phyloP scores from a whole-genome alignment of 2,888 invertebrate species.

The Drosophila siamana region DNA sequence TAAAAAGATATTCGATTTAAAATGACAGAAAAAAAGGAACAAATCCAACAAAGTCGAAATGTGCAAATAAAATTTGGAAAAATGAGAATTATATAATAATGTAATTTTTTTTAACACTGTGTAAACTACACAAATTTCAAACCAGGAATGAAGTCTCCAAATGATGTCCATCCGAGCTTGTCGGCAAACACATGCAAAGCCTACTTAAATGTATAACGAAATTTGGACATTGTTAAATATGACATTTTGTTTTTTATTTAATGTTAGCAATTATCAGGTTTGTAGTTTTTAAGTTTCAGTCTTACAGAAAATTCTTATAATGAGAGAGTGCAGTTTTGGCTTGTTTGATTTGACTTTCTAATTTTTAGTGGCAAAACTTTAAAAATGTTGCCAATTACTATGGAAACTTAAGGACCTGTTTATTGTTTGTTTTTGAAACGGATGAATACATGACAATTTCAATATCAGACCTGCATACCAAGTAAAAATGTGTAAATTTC shows the following conservation, averaged over 20 bases:
- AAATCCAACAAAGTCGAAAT: background rate
- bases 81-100: conserved; percentile 55
- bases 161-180: no score
- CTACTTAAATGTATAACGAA: conserved; percentile 11
- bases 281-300: background rate
- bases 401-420: background rate
- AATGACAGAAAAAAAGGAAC: background rate
- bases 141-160: conserved; percentile 11
- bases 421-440: background rate
- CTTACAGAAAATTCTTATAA: background rate
- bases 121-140: conserved; percentile 44
- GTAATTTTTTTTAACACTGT: conserved; percentile 30
- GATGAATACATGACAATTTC: background rate
- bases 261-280: background rate
- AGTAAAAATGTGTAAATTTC: conserved; percentile 13
- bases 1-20: background rate
- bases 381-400: background rate
- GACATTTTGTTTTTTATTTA: background rate
- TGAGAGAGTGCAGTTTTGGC: background rate
- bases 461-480: background rate
- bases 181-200: conserved; percentile 5
- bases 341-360: background rate
- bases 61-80: conserved; percentile 1
- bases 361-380: background rate
- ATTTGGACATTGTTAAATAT: background rate